Evolutionary conservation across 2,797 vertebrate species (phyloP).

Genomic region (Acridotheres tristis): DNA sequence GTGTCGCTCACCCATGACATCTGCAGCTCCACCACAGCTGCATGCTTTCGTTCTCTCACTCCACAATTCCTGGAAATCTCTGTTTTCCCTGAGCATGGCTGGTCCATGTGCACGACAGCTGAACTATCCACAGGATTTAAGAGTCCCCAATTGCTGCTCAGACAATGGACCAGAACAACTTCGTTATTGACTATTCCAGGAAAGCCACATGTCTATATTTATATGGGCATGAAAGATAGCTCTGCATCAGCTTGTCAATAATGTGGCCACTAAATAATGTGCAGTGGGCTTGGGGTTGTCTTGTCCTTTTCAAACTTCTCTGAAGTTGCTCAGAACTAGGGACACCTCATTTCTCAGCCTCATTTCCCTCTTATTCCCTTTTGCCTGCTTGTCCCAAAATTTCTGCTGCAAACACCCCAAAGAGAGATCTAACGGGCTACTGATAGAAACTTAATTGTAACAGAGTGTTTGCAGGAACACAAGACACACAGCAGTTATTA

Average conservation of each 20-base stretch:
- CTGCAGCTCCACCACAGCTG: conserved; percentile 45
- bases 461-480: neutral
- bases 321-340: neutral
- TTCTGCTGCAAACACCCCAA: neutral
- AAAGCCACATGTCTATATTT: neutral
- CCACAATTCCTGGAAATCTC: conserved; percentile 60
- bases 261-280: neutral
- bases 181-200: neutral
- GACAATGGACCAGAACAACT: neutral
- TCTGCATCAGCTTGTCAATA: neutral
- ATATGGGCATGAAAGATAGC: neutral
- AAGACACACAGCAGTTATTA: neutral
- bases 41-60: conserved; percentile 47
- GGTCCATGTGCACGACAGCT: conserved; percentile 15
- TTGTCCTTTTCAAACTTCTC: neutral
- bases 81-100: conserved; percentile 31
- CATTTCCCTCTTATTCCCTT: neutral
- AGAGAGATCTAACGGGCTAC: rapidly evolving
- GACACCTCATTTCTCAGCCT: rapidly evolving
- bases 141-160: neutral
- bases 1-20: neutral
- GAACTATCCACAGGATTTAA: conserved; percentile 17
- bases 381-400: neutral
- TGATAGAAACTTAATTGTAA: neutral
- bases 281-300: neutral